These are phyloP conservation scores for Limosa lapponica DNA, from an alignment of 2,797 vertebrate species.

Conservation along the genomic window DNA sequence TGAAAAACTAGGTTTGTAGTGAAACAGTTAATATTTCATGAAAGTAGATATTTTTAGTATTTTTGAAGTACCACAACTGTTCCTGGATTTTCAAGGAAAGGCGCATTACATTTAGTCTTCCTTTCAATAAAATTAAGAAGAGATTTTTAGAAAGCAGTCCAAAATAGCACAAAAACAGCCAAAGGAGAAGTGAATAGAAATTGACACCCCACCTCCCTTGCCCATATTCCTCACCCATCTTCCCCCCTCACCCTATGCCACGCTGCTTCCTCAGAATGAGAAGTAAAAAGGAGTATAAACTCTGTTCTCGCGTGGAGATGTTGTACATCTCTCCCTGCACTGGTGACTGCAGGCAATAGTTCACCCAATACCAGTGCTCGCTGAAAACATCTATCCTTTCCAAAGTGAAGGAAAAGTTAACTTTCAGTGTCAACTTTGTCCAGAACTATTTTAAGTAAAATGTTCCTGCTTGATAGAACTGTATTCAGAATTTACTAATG, in stretches of 20 bases:
- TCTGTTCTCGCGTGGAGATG: constrained; percentile 68
- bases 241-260: background rate
- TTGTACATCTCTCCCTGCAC: constrained; percentile 71
- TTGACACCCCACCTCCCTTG: constrained; percentile 71
- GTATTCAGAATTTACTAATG: constrained; percentile 78
- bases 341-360: constrained; percentile 72
- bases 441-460: constrained; percentile 80
- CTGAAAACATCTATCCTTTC: constrained; percentile 71
- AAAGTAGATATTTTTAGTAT: constrained; percentile 88
- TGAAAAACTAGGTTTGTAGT: constrained; percentile 88
- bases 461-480: constrained; percentile 79
- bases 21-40: constrained; percentile 87
- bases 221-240: constrained; percentile 29
- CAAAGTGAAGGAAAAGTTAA: constrained; percentile 71
- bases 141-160: constrained; percentile 80
- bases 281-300: constrained; percentile 63
- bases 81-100: constrained; percentile 83
- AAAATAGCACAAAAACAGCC: constrained; percentile 84
- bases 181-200: constrained; percentile 79
- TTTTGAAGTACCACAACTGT: constrained; percentile 84
- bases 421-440: constrained; percentile 76
- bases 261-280: constrained; percentile 67
- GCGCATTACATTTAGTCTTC: constrained; percentile 84
- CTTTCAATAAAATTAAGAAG: constrained; percentile 79
- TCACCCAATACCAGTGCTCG: constrained; percentile 71